Conservation (phyloP, 64 coral and sea anemone genomes). For the Catalaphyllia jardinei region DNA sequence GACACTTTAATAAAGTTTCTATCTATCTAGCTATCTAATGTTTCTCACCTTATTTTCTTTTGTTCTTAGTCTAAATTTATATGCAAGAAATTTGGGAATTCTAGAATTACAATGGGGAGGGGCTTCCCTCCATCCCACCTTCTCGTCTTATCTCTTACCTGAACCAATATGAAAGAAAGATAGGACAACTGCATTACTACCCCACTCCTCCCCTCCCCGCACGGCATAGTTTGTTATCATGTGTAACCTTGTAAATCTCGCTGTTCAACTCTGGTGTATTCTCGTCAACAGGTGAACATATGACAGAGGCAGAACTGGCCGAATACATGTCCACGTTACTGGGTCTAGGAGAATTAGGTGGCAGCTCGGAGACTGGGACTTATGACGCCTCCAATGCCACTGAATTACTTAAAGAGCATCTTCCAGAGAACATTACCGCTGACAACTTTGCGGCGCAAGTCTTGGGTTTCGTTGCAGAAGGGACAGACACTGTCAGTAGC, state of each 20-base stretch:
- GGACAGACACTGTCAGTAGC: not conserved
- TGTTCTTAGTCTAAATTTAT: no score
- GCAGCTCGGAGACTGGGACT: constrained; percentile 91
- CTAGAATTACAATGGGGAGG: no score
- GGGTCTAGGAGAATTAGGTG: constrained; percentile 87
- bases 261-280: not conserved
- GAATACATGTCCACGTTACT: constrained; percentile 95
- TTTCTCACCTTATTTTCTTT: no score
- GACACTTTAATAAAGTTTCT: no score
- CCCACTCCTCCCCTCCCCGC: no score
- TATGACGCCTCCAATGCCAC: constrained; percentile 68
- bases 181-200: no score
- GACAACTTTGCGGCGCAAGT: constrained; percentile 95
- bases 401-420: constrained; percentile 62
- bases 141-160: no score
- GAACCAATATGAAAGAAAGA: no score
- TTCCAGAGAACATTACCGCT: constrained; percentile 87
- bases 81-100: no score
- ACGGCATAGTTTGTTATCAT: not conserved
- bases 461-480: constrained; percentile 78
- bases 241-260: not conserved
- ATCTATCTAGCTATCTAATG: no score
- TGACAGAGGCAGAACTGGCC: constrained; percentile 91
- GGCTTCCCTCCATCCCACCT: no score
- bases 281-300: constrained; percentile 84